A percentile compares a stretch with the other conserved stretches of the same genome.
Conservation (phyloP, 2,888 invertebrate species). For the Ormyrus pomaceus region DNA sequence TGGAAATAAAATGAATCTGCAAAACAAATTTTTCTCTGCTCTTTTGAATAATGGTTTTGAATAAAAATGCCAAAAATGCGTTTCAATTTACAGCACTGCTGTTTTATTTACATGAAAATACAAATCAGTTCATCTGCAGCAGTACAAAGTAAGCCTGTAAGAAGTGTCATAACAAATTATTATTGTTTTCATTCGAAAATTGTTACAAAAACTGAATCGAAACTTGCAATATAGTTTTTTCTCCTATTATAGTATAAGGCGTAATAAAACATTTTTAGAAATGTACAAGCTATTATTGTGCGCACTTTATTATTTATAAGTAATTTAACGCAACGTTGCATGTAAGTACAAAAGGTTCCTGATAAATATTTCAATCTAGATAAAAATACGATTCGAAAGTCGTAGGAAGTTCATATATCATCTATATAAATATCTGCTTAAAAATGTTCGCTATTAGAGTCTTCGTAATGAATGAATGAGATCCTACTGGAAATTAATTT, state of each 20-base stretch:
- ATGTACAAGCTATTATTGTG: conserved; percentile 51
- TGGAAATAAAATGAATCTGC: too few species aligned
- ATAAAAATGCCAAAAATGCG: background rate
- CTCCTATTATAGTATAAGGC: conserved; percentile 20
- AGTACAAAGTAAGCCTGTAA: conserved; percentile 43
- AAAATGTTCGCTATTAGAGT: background rate
- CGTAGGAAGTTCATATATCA: background rate
- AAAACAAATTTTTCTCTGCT: background rate
- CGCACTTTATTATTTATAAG: conserved; percentile 42
- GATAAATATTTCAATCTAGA: conserved; percentile 14
- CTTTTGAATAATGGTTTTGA: background rate
- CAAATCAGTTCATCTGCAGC: conserved; percentile 46
- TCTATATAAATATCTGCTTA: background rate
- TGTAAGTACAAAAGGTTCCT: conserved; percentile 31
- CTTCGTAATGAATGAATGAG: background rate
- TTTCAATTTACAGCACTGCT: conserved; percentile 53
- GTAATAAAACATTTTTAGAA: conserved; percentile 25
- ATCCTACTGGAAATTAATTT: background rate
- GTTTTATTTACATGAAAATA: conserved; percentile 57
- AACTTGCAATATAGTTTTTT: conserved; percentile 15
- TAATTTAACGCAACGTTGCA: conserved; percentile 21
- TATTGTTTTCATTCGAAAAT: background rate
- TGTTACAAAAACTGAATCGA: conserved; percentile 20
- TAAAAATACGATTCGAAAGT: conserved; percentile 35
- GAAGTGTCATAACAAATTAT: conserved; percentile 22